Evolutionary conservation across 2,113 vertebrate genomes (phyloP).

Genomic region (Tragelaphus scriptus): DNA sequence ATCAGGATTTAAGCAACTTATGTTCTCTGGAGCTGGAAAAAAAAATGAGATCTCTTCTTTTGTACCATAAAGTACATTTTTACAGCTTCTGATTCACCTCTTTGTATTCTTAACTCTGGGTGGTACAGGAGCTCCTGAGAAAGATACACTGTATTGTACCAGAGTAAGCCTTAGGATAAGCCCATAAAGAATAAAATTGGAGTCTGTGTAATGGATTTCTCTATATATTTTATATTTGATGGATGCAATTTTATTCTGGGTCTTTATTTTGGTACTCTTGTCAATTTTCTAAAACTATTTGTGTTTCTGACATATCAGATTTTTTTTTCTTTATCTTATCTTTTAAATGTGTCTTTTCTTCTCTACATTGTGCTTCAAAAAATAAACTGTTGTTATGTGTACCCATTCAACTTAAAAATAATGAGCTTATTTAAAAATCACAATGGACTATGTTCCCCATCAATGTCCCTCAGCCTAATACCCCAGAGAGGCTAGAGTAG

Average conservation of each 20-base stretch:
- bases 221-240: not conserved
- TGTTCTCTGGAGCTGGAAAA: not conserved
- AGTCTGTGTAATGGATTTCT: conserved; percentile 13
- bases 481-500: not conserved
- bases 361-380: not conserved
- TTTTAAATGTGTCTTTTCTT: not conserved
- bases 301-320: conserved; percentile 16
- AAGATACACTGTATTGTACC: not conserved
- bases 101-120: conserved; percentile 25
- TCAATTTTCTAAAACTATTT: conserved; percentile 41
- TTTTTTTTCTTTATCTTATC: not conserved
- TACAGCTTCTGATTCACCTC: conserved; percentile 7
- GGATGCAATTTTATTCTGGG: not conserved
- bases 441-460: not conserved
- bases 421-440: not conserved
- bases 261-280: conserved; percentile 11
- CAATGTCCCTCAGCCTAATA: not conserved
- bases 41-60: not conserved
- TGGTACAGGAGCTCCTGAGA: not conserved
- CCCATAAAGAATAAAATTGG: conserved; percentile 1
- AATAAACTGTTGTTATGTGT: not conserved
- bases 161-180: not conserved
- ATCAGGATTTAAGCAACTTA: not conserved
- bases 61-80: not conserved
- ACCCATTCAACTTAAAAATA: conserved; percentile 23